Percentiles rank a stretch among this genome's conserved stretches.
Conservation (phyloP, 2,888 invertebrate species). For the Patella depressa region DNA sequence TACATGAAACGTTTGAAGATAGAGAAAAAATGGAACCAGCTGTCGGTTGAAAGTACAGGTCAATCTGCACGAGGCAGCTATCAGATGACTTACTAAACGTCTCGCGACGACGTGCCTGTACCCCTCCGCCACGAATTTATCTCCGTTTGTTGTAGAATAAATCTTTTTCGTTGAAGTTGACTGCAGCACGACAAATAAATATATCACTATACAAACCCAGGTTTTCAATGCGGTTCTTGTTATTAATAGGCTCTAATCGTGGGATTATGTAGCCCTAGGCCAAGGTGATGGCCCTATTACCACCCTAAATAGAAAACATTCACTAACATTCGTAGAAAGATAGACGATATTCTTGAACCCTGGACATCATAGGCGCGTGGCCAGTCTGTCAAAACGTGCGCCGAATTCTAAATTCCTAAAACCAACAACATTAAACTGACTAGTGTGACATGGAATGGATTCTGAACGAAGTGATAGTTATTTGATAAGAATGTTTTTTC, state of each 20-base stretch:
- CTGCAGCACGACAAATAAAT: constrained; percentile 10
- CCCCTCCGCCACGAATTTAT: neutral
- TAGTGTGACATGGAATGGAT: no score
- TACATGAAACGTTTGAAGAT: neutral
- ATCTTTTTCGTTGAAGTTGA: constrained; percentile 9
- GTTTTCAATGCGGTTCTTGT: neutral
- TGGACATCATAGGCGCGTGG: constrained; percentile 7
- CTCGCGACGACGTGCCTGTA: neutral
- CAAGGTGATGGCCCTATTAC: constrained; percentile 2
- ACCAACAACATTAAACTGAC: no score
- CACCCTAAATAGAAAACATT: constrained; percentile 2
- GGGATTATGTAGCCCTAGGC: neutral
- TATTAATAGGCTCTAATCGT: constrained; percentile 8
- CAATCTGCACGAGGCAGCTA: neutral
- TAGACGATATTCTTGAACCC: constrained; percentile 2
- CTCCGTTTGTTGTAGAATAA: constrained; percentile 9
- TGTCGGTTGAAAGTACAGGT: neutral
- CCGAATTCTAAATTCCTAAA: neutral
- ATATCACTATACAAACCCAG: neutral
- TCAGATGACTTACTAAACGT: constrained; percentile 4
- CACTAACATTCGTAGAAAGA: neutral
- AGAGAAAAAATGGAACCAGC: neutral
- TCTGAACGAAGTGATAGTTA: no score
- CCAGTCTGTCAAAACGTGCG: neutral
- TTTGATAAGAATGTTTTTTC: no score